phyloP scores from a whole-genome alignment of 2,888 invertebrate genomes.

The Dichetophora obliterata region DNA sequence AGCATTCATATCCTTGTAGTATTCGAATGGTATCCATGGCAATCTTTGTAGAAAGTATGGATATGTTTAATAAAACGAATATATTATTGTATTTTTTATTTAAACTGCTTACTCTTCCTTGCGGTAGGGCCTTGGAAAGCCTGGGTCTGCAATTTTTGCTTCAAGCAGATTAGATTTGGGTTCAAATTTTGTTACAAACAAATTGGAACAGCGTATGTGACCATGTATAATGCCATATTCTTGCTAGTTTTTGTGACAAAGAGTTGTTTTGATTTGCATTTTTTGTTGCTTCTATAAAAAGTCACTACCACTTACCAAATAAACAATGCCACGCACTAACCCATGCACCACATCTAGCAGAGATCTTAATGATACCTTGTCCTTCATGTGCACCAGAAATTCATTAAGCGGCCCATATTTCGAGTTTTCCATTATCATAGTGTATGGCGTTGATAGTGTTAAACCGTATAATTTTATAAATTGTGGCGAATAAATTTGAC shows the following conservation, averaged over 20 bases:
- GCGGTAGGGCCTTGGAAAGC: conserved; percentile 76
- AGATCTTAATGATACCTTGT: conserved; percentile 76
- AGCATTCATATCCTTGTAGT: conserved; percentile 77
- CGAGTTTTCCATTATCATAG: conserved; percentile 86
- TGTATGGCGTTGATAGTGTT: conserved; percentile 81
- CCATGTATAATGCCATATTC: conserved; percentile 88
- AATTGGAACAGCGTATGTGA: conserved; percentile 84
- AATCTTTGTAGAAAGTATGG: conserved; percentile 72
- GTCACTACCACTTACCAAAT: conserved; percentile 70
- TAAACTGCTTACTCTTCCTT: conserved; percentile 74
- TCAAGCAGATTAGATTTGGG: conserved; percentile 75
- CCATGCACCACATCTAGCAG: conserved; percentile 86
- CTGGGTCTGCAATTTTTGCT: conserved; percentile 88
- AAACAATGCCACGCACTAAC: conserved; percentile 87
- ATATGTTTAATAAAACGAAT: neutral
- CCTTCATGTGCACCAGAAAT: conserved; percentile 68
- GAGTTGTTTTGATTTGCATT: too few species aligned
- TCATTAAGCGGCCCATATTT: conserved; percentile 82
- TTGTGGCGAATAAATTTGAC: conserved; percentile 81
- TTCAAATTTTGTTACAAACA: conserved; percentile 83
- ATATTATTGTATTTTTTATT: conserved; percentile 5
- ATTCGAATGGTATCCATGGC: conserved; percentile 92
- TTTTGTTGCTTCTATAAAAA: too few species aligned
- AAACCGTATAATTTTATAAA: conserved; percentile 84
- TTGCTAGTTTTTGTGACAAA: conserved; percentile 66